phyloP scores from a whole-genome alignment of 2,888 invertebrate species.

The Dastarcus helophoroides region DNA sequence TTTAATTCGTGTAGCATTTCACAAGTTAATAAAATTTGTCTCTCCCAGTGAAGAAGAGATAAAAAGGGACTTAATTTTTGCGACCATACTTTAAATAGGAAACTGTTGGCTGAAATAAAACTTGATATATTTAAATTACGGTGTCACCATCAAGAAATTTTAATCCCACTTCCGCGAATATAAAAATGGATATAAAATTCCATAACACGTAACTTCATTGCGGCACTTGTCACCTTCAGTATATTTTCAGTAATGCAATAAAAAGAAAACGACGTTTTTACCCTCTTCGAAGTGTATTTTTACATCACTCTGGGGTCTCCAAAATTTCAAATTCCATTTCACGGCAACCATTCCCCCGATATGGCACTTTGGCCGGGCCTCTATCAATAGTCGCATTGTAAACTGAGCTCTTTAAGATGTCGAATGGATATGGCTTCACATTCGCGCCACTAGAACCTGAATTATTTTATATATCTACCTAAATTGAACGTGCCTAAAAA shows the following conservation, averaged over 20 bases:
- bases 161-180: constrained; percentile 35
- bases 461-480: no score
- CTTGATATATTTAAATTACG: constrained; percentile 33
- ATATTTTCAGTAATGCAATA: constrained; percentile 37
- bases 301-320: constrained; percentile 39
- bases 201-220: constrained; percentile 37
- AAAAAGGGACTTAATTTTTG: constrained; percentile 13
- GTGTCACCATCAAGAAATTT: constrained; percentile 35
- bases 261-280: constrained; percentile 36
- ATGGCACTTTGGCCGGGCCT: constrained; percentile 28
- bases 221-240: constrained; percentile 36
- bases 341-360: constrained; percentile 23
- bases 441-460: no score
- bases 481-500: no score
- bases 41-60: constrained; percentile 10
- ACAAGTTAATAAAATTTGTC: constrained; percentile 9
- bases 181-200: constrained; percentile 39
- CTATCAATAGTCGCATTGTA: constrained; percentile 31
- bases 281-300: constrained; percentile 38
- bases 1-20: neutral
- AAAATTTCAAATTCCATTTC: constrained; percentile 41
- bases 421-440: constrained; percentile 28
- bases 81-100: constrained; percentile 5
- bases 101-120: constrained; percentile 18
- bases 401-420: constrained; percentile 35